Base-by-base conservation (phyloP, 2,113 vertebrate genomes). In the Python bivittatus region DNA sequence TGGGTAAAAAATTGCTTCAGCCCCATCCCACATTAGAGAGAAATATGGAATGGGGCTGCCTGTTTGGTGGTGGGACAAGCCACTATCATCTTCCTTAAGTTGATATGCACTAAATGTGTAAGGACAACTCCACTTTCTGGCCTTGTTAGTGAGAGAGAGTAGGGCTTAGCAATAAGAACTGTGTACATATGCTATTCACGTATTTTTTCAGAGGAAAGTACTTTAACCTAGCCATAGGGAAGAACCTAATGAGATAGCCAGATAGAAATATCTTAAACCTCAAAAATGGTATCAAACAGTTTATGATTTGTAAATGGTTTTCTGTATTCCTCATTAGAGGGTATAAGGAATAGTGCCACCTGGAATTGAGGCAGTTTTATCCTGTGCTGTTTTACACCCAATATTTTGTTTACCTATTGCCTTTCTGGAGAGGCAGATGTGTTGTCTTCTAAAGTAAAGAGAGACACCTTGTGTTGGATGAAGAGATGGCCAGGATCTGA, bases 381-480 rank as follows among this genome's bases (percentile, higher is more conserved):
- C 53, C 38, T 52, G 4, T 56, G 44, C 84, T 54, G 58, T 20
- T 86, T 86, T 64, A 20, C 3, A 53, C 13, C 52, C 52, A 38
- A n/a, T n/a, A 17, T 54, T 8, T 15, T 52, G 17, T 85, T 38
- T 64, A 60, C 58, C 60, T 64, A 38, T 86, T 60, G 52, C 25
- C 44, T 20, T 64, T 33, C 90, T 25, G 29, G 11, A 54, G 15
- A 23, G 84, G 12, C 44, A 54, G 22, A 12, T 38, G 84, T 27
- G 11, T n/a, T 85, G 84, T 27, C 84, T 54, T 91, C 48, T 83
- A 86, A 91, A 68, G 84, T 52, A 91, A 68, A 91, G 90, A 68
- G 84, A 68, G 90, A 86, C 84, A 86, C 44, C 90, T 91, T 64
- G 84, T 48, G 90, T 53, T 86, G 29, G 29, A 54, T 20, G 84